Evolutionary conservation across 2,888 invertebrate genomes (phyloP), one percentile per base, ranked within the genome.

Genomic region (Cosmia trapezina): DNA sequence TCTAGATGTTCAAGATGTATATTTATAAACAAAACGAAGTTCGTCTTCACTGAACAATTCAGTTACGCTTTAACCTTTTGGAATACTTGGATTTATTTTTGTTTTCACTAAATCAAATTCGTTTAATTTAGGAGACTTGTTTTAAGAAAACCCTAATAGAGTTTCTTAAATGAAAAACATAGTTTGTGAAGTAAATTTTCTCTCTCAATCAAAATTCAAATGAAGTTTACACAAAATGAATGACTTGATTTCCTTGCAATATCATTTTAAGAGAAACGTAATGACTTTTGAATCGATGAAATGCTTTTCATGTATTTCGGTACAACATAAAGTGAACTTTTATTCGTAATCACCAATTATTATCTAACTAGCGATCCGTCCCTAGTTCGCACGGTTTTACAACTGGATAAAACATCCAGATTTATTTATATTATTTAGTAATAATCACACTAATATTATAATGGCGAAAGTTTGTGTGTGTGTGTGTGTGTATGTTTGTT

Each of bases 201-300:
- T 61, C 19, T 64, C 56, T 73, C 64, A 68, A 78, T 73, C 73
- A 78, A 68, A 73, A 73, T 78, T 78, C n/a, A 73, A 73, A 78
- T 78, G 56, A 64, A 65, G 61, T 73, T 73, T 56, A 53, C 54
- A 63, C 17, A 56, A 64, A 77, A 65, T 67, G 1, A 68, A 78
- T 56, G 12, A 22, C 51, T 76, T 67, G 67, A 77, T 78, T 64
- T 63, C 54, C 33, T 68, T 67, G 67, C 45, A 77, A 77, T 73
- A 43, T 73, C 9, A 67, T 72, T 53, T 61, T 28, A 70, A 76
- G 22, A 51, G n/a, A 56, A 75, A 45, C 17, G n/a, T 49, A 64
- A 70, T 56, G 14, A 57, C 28, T 41, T 54, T 60, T 12, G 19
- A 9, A 65, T 56, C 12, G 12, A 53, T n/a, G 12, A 49, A 70